Conservation (phyloP, 2,113 vertebrate genomes). For the Cariama cristata region DNA sequence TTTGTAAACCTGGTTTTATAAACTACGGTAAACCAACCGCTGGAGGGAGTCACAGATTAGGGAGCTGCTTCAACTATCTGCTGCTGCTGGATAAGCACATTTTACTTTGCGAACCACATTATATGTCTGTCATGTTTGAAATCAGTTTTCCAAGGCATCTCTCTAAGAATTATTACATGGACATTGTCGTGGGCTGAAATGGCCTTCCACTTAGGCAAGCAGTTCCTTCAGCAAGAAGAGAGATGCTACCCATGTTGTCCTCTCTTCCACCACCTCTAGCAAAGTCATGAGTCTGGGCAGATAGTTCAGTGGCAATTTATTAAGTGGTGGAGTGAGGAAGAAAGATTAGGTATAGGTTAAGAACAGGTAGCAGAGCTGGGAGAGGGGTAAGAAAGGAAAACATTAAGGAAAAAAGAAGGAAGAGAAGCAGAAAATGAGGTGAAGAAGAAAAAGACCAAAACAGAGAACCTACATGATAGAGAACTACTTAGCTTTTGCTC, state of each 20-base stretch:
- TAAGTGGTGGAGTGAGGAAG: neutral
- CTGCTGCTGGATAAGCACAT: neutral
- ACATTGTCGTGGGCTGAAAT: neutral
- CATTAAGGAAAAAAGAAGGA: neutral
- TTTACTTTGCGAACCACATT: neutral
- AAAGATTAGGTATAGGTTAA: neutral
- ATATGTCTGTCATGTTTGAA: neutral
- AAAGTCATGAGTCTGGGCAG: neutral
- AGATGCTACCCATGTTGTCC: neutral
- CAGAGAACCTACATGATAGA: neutral
- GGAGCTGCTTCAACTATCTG: neutral
- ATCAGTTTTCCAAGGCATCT: neutral
- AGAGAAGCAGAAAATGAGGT: neutral
- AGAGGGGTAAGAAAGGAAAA: neutral
- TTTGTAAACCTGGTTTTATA: neutral
- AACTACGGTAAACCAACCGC: neutral
- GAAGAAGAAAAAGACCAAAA: neutral
- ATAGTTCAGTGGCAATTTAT: neutral
- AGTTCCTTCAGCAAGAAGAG: neutral
- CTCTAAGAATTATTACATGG: neutral
- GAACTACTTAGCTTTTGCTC: neutral
- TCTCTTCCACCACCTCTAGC: neutral
- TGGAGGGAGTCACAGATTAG: conserved; percentile 63
- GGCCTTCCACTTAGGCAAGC: neutral
- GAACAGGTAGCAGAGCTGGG: neutral